A percentile compares a stretch with the other conserved stretches of the same genome.
phyloP scores from a whole-genome alignment of 2,888 invertebrate species.

The Cremastobaeus sp. region DNA sequence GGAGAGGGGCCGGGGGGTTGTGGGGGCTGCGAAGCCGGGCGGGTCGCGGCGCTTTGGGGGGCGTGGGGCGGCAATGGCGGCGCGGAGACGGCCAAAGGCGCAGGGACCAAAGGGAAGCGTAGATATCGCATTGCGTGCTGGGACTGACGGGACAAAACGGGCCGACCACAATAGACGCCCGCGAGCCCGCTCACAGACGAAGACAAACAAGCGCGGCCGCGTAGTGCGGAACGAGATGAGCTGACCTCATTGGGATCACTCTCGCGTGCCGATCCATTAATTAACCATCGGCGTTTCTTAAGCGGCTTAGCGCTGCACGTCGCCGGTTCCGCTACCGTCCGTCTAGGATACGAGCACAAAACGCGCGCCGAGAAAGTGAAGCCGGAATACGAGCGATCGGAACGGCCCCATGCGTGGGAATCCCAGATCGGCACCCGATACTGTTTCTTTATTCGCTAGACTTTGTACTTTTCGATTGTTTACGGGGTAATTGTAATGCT shows the following conservation, averaged over 20 bases:
- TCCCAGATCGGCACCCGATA: constrained; percentile 33
- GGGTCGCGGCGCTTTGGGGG: constrained; percentile 12
- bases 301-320: constrained; percentile 45
- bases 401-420: constrained; percentile 38
- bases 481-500: constrained; percentile 10
- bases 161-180: constrained; percentile 72
- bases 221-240: constrained; percentile 43
- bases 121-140: constrained; percentile 76
- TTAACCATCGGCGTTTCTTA: constrained; percentile 68
- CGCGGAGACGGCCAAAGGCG: constrained; percentile 66
- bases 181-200: constrained; percentile 63
- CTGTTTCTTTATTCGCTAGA: constrained; percentile 19
- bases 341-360: constrained; percentile 39
- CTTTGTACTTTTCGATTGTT: constrained; percentile 38
- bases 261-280: constrained; percentile 76
- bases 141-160: constrained; percentile 78
- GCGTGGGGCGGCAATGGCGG: constrained; percentile 67
- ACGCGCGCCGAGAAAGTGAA: constrained; percentile 47
- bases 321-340: constrained; percentile 47
- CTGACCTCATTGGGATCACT: constrained; percentile 61
- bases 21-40: constrained; percentile 36
- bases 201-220: constrained; percentile 53
- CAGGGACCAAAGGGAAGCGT: constrained; percentile 73
- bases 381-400: constrained; percentile 25
- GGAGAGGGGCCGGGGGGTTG: no score